These are phyloP conservation scores for Heterocephalus glaber DNA, from an alignment of 2,113 vertebrate species.

Conservation along the genomic window DNA sequence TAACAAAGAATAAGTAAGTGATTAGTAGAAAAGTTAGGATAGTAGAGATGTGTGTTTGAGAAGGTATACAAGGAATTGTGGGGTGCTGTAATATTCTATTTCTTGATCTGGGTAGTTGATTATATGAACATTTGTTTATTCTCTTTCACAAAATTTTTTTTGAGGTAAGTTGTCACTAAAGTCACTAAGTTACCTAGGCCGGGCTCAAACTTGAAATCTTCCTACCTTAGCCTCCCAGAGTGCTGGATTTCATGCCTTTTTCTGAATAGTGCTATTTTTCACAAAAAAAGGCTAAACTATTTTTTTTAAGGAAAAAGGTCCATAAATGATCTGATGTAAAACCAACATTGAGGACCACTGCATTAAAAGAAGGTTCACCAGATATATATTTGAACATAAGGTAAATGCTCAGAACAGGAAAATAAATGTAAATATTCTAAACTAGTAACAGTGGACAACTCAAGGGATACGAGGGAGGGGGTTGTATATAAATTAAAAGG, in stretches of 20 bases:
- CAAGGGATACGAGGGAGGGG: not conserved
- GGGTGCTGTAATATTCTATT: not conserved
- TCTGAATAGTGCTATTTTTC: not conserved
- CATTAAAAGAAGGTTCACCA: slow-evolving; percentile 10
- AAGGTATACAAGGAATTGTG: not conserved
- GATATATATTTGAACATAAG: slow-evolving; percentile 31
- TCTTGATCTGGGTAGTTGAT: not conserved
- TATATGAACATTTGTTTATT: too few relatives aligned
- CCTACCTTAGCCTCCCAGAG: not conserved
- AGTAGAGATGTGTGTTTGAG: not conserved
- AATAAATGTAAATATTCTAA: not conserved
- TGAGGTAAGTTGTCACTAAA: not conserved
- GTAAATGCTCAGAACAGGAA: slow-evolving; percentile 4
- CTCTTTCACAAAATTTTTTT: not conserved
- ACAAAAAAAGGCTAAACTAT: not conserved
- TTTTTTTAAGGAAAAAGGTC: slow-evolving; percentile 11
- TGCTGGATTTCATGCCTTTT: not conserved
- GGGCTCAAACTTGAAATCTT: not conserved
- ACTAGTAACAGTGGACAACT: not conserved
- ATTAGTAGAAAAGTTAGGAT: not conserved
- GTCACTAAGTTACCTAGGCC: not conserved
- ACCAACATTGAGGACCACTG: not conserved
- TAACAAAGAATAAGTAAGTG: slow-evolving; percentile 29
- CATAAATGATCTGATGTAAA: slow-evolving; percentile 25
- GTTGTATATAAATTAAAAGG: not conserved